Percentiles rank a stretch among this genome's conserved stretches.
Conservation (phyloP, 2,797 vertebrate species). For the Hapalemur alaotrensis region DNA sequence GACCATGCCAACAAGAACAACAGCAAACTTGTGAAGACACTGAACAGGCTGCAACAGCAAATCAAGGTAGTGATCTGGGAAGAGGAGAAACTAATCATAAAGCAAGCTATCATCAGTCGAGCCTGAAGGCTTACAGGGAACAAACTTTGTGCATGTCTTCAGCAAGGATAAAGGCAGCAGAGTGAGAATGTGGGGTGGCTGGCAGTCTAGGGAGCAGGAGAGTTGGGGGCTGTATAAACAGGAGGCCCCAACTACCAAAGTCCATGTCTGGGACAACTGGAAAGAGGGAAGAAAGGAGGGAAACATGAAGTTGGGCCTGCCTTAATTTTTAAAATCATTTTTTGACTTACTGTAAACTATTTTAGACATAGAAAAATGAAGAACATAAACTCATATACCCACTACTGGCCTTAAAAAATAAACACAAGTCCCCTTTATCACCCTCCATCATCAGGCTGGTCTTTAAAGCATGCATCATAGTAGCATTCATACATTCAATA, state of each 20-base stretch:
- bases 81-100: background rate
- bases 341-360: background rate
- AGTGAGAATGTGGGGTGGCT: background rate
- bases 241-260: background rate
- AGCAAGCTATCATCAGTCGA: background rate
- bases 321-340: background rate
- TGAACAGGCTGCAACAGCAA: constrained; percentile 87
- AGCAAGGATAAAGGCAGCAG: background rate
- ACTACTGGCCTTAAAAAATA: background rate
- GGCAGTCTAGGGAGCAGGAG: background rate
- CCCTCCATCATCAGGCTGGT: background rate
- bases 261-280: background rate
- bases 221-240: background rate
- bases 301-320: background rate
- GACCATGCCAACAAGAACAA: constrained; percentile 87
- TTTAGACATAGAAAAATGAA: background rate
- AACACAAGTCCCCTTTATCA: background rate
- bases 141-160: background rate
- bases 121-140: background rate
- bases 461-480: background rate
- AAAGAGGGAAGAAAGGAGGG: background rate
- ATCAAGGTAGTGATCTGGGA: constrained; percentile 81
- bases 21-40: constrained; percentile 84
- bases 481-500: background rate
- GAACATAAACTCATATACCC: background rate